A percentile compares a stretch with the other conserved stretches of the same genome.
phyloP scores from a whole-genome alignment of 2,113 vertebrate genomes.

The Poeciliopsis prolifica region DNA sequence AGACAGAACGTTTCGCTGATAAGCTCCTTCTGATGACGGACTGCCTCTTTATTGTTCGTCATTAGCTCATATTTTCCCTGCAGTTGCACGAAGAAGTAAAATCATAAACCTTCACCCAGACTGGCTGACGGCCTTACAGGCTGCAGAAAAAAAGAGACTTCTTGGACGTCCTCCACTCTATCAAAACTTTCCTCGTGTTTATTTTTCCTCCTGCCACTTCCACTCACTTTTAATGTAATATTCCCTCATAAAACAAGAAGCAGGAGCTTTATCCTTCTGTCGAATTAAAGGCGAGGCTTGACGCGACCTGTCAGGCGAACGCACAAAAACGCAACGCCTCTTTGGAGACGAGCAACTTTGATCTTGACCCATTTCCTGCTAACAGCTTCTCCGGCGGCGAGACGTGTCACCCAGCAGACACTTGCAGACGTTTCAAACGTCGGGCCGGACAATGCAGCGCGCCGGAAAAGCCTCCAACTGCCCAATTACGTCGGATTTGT shows the following conservation, averaged over 20 bases:
- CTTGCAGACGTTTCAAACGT: constrained; percentile 56
- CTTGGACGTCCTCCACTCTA: constrained; percentile 12
- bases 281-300: constrained; percentile 24
- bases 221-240: constrained; percentile 4
- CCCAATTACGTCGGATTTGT: constrained; percentile 66
- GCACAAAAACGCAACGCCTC: constrained; percentile 43
- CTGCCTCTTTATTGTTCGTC: constrained; percentile 53
- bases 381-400: constrained; percentile 48
- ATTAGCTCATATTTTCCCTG: constrained; percentile 41
- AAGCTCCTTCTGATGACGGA: constrained; percentile 56
- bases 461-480: constrained; percentile 26
- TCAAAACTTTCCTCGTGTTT: constrained; percentile 27
- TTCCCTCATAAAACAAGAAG: constrained; percentile 23
- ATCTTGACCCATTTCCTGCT: constrained; percentile 73
- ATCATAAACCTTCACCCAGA: constrained; percentile 26
- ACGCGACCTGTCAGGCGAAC: constrained; percentile 47
- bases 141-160: not conserved
- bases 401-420: constrained; percentile 59
- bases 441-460: constrained; percentile 63
- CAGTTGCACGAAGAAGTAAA: constrained; percentile 19
- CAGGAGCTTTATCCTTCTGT: constrained; percentile 7
- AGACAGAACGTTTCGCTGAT: constrained; percentile 56
- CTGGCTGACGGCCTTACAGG: constrained; percentile 25
- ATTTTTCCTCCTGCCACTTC: constrained; percentile 43
- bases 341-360: constrained; percentile 65